Percentiles rank a stretch among this genome's conserved stretches.
These are phyloP conservation scores for Polyploca ridens DNA, from an alignment of 2,888 invertebrate species.

Conservation along the genomic window DNA sequence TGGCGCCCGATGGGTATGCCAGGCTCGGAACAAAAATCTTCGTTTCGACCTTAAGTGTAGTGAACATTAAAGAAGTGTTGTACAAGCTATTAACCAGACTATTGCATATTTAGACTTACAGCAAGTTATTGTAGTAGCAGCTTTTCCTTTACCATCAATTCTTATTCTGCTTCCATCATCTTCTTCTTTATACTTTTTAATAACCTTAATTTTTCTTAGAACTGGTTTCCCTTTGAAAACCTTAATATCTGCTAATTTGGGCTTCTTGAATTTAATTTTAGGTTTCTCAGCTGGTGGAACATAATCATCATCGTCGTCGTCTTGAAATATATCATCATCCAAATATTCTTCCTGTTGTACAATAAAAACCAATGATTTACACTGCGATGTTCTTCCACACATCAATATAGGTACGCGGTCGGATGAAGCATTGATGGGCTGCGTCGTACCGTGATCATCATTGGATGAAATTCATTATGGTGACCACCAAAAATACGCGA, in stretches of 20 bases:
- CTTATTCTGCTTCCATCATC: conserved; percentile 37
- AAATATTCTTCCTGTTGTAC: conserved; percentile 64
- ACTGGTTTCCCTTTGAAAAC: conserved; percentile 72
- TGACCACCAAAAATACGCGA: too few relatives aligned
- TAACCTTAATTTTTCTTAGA: conserved; percentile 68
- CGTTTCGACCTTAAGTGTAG: neutral
- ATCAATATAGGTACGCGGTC: neutral
- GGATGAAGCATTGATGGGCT: too few relatives aligned
- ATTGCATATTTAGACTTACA: conserved; percentile 58
- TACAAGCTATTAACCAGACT: neutral
- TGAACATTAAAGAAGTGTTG: neutral
- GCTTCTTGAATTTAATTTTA: conserved; percentile 72
- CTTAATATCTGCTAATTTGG: conserved; percentile 71
- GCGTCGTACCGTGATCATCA: too few relatives aligned
- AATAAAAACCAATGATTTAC: conserved; percentile 16
- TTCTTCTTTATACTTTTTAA: conserved; percentile 63
- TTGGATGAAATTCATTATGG: too few relatives aligned
- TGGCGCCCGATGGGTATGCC: too few relatives aligned
- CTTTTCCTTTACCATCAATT: conserved; percentile 50
- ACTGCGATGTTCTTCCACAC: neutral
- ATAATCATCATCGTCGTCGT: conserved; percentile 75
- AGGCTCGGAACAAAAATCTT: too few relatives aligned
- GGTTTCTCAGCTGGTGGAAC: conserved; percentile 65
- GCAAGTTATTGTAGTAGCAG: conserved; percentile 74
- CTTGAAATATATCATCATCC: conserved; percentile 70